Percentiles rank a stretch among this genome's conserved stretches.
Conservation (phyloP, 2,797 vertebrate species). For the Sciurus carolinensis region DNA sequence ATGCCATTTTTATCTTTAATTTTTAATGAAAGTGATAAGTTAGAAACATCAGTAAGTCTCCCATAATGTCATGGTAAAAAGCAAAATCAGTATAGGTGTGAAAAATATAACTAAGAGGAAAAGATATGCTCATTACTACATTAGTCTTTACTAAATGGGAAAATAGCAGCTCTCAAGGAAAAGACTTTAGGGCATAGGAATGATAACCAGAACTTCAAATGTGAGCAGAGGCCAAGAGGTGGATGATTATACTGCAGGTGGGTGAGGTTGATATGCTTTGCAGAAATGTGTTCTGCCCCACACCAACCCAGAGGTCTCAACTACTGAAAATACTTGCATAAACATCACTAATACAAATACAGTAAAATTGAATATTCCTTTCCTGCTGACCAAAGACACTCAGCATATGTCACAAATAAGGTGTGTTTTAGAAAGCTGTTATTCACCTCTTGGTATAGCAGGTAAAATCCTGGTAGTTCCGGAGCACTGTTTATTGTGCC, state of each 20-base stretch:
- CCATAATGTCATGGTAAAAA: conserved; percentile 39
- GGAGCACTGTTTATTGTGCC: background rate
- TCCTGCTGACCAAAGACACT: background rate
- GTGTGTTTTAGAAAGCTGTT: conserved; percentile 25
- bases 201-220: background rate
- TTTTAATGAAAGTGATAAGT: conserved; percentile 59
- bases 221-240: background rate
- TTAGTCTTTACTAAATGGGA: conserved; percentile 62
- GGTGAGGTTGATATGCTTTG: background rate
- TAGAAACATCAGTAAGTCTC: background rate
- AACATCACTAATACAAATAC: background rate
- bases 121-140: background rate
- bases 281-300: background rate
- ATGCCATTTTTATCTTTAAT: conserved; percentile 26
- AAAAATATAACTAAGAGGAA: conserved; percentile 19
- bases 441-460: background rate
- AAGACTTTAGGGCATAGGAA: background rate
- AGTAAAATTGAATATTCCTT: conserved; percentile 12
- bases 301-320: background rate
- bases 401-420: conserved; percentile 30
- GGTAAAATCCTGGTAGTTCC: conserved; percentile 22
- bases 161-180: conserved; percentile 48
- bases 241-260: background rate
- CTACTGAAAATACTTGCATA: background rate
- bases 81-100: conserved; percentile 60